Conservation (phyloP, 1,140 invertebrate genomes). For the Andrena cerasifolii region DNA sequence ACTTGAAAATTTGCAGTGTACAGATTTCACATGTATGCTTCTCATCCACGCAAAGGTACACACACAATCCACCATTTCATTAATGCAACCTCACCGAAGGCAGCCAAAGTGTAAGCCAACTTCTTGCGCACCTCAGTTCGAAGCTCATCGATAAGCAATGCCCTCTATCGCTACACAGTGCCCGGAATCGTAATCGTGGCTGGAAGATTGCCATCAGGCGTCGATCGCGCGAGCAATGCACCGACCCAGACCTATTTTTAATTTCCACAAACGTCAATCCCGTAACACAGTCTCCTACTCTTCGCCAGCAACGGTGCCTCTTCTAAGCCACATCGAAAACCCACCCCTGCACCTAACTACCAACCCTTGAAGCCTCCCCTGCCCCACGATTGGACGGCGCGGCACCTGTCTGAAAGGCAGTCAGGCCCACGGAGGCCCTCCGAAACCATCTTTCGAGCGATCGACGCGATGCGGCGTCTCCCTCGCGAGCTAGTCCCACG, state of each 20-base stretch:
- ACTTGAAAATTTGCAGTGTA: too few relatives aligned
- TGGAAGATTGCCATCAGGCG: conserved; percentile 21
- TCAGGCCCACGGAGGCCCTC: not conserved
- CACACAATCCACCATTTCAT: too few relatives aligned
- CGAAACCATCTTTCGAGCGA: not conserved
- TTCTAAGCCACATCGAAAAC: too few relatives aligned
- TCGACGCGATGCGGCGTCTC: not conserved
- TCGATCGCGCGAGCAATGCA: conserved; percentile 14
- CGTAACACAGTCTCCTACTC: too few relatives aligned
- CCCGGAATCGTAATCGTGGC: not conserved
- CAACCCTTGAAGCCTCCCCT: not conserved
- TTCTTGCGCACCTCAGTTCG: not conserved
- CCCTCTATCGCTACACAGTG: not conserved
- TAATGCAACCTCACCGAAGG: too few relatives aligned
- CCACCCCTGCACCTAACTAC: too few relatives aligned
- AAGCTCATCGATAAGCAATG: not conserved
- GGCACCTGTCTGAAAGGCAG: conserved; percentile 2
- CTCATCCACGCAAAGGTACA: too few relatives aligned
- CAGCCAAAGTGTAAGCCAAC: too few relatives aligned
- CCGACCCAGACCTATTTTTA: conserved; percentile 29
- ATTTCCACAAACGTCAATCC: conserved; percentile 10
- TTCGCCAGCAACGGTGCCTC: too few relatives aligned
- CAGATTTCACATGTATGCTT: too few relatives aligned
- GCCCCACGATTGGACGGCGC: not conserved
- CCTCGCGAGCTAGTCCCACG: not conserved